phyloP scores from a whole-genome alignment of 1,140 invertebrate species.

The Neodiprion virginianus region DNA sequence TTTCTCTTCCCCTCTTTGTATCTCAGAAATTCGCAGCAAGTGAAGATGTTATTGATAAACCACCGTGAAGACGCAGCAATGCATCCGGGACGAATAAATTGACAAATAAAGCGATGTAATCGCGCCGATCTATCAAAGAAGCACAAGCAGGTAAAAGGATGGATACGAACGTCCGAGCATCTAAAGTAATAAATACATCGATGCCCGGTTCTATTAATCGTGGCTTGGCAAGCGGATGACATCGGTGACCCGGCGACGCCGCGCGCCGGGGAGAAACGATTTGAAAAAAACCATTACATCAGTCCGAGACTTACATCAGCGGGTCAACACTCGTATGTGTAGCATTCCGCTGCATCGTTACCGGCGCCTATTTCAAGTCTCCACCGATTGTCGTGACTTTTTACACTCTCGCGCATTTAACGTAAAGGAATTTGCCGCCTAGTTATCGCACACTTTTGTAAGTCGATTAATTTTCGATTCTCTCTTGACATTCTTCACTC shows the following conservation, averaged over 20 bases:
- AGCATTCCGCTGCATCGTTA: background rate
- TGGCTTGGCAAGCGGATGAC: background rate
- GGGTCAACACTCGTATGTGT: background rate
- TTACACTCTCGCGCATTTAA: background rate
- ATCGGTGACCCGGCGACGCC: background rate
- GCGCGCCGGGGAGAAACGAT: background rate
- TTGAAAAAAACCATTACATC: background rate
- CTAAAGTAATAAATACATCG: background rate
- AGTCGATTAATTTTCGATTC: background rate
- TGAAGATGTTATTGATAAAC: slow-evolving; percentile 48
- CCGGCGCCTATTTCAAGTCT: background rate
- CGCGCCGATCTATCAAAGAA: background rate
- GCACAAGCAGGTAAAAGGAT: background rate
- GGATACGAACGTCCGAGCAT: background rate
- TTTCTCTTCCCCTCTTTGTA: slow-evolving; percentile 35
- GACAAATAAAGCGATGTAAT: background rate
- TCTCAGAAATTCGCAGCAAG: background rate
- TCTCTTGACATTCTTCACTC: too few species aligned
- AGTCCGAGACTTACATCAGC: background rate
- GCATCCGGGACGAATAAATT: slow-evolving; percentile 13
- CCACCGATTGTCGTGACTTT: background rate
- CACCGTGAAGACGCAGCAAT: slow-evolving; percentile 18
- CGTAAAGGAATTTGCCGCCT: background rate
- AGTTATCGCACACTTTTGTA: background rate
- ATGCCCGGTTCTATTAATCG: background rate